Evolutionary conservation across 2,797 vertebrate species (phyloP).

Genomic region (Alfaro cultratus): DNA sequence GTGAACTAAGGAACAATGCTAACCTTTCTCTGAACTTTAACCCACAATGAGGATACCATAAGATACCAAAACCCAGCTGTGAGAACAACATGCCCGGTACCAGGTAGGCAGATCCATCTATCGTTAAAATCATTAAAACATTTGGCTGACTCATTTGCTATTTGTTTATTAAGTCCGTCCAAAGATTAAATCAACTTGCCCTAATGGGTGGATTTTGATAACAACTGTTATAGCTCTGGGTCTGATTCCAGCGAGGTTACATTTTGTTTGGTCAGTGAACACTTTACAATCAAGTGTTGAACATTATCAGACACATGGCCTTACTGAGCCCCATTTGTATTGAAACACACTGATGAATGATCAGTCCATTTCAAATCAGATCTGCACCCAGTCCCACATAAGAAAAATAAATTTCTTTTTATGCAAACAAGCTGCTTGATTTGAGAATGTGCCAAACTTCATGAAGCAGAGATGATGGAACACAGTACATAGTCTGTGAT

Average conservation of each 20-base stretch:
- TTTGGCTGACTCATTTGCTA: not conserved
- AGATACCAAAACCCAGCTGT: conserved; percentile 39
- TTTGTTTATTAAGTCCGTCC: not conserved
- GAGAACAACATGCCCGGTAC: conserved; percentile 19
- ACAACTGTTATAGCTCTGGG: conserved; percentile 3
- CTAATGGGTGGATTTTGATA: not conserved
- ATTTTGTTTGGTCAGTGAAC: conserved; percentile 21
- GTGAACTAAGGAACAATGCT: conserved; percentile 16
- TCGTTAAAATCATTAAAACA: not conserved
- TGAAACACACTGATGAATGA: conserved; percentile 33
- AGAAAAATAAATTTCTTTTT: conserved; percentile 39
- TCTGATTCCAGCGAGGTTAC: not conserved
- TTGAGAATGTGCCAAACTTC: conserved; percentile 43
- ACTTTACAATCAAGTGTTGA: conserved; percentile 21
- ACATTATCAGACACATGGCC: not conserved
- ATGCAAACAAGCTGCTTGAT: conserved; percentile 74
- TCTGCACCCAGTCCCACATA: conserved; percentile 49
- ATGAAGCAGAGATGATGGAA: conserved; percentile 48
- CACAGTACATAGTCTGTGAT: not conserved
- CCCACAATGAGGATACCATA: conserved; percentile 25
- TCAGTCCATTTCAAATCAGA: conserved; percentile 42
- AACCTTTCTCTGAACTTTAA: conserved; percentile 66
- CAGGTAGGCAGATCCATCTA: conserved; percentile 4
- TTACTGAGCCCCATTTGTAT: conserved; percentile 20
- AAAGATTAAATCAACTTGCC: not conserved